Conservation (phyloP, 2,113 vertebrate species). For the Mormyrus lacerda region DNA sequence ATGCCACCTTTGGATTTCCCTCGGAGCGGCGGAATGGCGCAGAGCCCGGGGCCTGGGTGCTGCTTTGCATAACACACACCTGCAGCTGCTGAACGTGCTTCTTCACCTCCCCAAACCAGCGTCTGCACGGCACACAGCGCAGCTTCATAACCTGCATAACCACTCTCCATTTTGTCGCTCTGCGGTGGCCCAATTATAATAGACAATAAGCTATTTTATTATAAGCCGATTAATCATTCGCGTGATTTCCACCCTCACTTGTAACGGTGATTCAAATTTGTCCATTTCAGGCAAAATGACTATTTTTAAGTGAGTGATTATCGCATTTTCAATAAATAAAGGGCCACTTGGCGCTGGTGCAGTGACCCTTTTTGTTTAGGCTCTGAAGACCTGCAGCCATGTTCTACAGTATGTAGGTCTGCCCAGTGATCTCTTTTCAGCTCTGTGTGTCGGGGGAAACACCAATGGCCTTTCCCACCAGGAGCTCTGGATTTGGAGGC, state of each 20-base stretch:
- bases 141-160: not conserved
- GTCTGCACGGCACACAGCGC: not conserved
- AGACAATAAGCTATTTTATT: not conserved
- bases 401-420: not conserved
- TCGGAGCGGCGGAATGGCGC: not conserved
- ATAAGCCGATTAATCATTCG: not conserved
- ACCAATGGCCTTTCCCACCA: not conserved
- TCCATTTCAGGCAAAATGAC: not conserved
- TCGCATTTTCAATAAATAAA: not conserved
- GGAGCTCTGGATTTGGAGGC: not conserved
- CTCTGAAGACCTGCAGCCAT: not conserved
- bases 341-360: not conserved
- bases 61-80: conserved; percentile 16
- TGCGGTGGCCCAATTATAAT: not conserved
- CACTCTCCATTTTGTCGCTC: not conserved
- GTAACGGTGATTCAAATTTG: not conserved
- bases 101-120: not conserved
- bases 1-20: conserved; percentile 8
- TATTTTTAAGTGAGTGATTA: not conserved
- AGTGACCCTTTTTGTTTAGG: not conserved
- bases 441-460: not conserved
- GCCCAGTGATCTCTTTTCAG: not conserved
- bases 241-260: not conserved
- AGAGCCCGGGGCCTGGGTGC: not conserved
- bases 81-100: conserved; percentile 9